Evolutionary conservation across 53 echinoderm and acorn worm species (phyloP).

Genomic region (Holothuria leucospilota): DNA sequence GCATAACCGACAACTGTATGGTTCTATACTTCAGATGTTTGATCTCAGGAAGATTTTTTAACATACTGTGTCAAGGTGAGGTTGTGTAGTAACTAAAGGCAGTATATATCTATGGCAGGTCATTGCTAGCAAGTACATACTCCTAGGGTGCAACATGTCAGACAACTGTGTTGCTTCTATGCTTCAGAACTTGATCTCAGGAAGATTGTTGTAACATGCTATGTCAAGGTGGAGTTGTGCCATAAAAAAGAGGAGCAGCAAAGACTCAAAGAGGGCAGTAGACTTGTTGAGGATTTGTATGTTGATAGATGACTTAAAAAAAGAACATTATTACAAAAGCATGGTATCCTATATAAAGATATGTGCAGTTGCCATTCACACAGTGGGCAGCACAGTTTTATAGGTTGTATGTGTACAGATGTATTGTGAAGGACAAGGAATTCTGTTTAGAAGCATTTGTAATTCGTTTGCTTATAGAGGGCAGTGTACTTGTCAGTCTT

Average conservation of each 20-base stretch:
- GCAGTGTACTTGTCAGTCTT: too few relatives aligned
- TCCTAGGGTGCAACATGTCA: constrained; percentile 93
- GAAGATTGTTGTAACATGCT: constrained; percentile 97
- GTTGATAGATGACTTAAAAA: too few relatives aligned
- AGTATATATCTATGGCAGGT: constrained; percentile 68
- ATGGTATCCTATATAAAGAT: too few relatives aligned
- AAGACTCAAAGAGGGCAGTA: not conserved
- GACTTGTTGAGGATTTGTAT: not conserved
- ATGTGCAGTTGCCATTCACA: too few relatives aligned
- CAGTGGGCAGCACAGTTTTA: too few relatives aligned
- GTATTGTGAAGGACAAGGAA: too few relatives aligned
- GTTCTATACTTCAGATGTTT: constrained; percentile 98
- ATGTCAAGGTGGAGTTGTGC: constrained; percentile 84
- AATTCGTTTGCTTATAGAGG: too few relatives aligned
- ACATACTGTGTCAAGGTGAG: constrained; percentile 97
- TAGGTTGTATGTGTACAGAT: too few relatives aligned
- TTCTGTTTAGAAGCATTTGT: too few relatives aligned
- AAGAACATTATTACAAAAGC: too few relatives aligned
- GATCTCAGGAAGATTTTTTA: constrained; percentile 98
- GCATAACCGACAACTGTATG: constrained; percentile 96
- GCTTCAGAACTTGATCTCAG: constrained; percentile 99
- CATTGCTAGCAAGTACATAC: constrained; percentile 91
- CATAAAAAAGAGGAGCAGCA: too few relatives aligned
- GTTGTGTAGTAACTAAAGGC: not conserved
- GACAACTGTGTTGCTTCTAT: constrained; percentile 97